Evolutionary conservation across 2,888 invertebrate species (phyloP).

Genomic region (Synergus itoensis): DNA sequence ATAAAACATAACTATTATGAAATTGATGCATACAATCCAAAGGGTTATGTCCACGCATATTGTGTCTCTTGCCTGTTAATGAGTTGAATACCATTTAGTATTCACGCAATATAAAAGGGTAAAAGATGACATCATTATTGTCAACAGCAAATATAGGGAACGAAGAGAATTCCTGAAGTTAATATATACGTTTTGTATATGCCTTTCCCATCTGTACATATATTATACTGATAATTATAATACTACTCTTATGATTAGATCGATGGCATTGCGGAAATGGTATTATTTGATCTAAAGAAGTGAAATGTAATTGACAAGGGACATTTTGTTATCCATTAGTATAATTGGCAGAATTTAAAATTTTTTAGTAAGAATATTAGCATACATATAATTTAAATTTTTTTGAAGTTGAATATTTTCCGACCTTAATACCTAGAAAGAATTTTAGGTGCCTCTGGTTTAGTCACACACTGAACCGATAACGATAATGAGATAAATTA

Average conservation of each 20-base stretch:
- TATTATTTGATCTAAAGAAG: neutral
- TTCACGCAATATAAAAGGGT: constrained; percentile 26
- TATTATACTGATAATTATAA: constrained; percentile 6
- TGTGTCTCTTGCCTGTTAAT: neutral
- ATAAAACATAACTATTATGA: constrained; percentile 11
- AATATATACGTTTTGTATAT: neutral
- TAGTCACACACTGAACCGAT: neutral
- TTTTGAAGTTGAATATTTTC: neutral
- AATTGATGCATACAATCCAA: constrained; percentile 11
- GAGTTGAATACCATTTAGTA: constrained; percentile 21
- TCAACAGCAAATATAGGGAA: constrained; percentile 10
- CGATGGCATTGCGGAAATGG: neutral
- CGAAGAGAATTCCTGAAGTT: constrained; percentile 2
- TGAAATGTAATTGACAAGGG: neutral
- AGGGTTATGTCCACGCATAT: constrained; percentile 8
- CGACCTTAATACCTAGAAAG: neutral
- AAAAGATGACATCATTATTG: constrained; percentile 29
- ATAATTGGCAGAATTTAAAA: neutral
- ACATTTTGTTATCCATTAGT: neutral
- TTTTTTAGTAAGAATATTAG: neutral
- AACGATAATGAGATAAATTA: neutral
- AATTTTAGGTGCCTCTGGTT: neutral
- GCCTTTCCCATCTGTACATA: neutral
- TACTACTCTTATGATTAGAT: neutral
- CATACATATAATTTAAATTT: neutral